Evolutionary conservation across 2,113 vertebrate genomes (phyloP).

Genomic region (Chunga burmeisteri): DNA sequence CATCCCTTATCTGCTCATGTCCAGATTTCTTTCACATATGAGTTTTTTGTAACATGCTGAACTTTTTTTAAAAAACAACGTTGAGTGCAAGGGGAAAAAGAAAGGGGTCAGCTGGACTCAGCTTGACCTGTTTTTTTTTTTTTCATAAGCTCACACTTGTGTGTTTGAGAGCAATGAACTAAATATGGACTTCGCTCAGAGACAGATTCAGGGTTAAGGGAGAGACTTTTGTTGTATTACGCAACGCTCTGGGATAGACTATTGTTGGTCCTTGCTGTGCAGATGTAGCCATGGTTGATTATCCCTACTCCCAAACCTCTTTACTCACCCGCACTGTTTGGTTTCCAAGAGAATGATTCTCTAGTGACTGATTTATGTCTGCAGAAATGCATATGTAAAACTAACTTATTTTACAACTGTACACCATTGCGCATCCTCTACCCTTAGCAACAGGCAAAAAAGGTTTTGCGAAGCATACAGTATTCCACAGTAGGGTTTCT

Average conservation of each 20-base stretch:
- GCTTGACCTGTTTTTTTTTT: neutral
- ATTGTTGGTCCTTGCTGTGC: conserved; percentile 36
- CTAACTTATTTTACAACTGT: conserved; percentile 53
- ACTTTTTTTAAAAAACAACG: neutral
- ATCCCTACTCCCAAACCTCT: conserved; percentile 47
- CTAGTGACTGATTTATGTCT: conserved; percentile 58
- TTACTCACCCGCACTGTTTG: conserved; percentile 32
- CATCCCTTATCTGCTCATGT: neutral
- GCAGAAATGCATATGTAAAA: conserved; percentile 9
- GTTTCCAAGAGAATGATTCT: conserved; percentile 59
- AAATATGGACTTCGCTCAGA: conserved; percentile 8
- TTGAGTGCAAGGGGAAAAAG: neutral
- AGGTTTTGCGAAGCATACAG: neutral
- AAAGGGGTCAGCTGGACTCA: conserved; percentile 28
- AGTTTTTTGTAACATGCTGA: neutral
- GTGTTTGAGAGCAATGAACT: conserved; percentile 28
- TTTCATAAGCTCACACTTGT: neutral
- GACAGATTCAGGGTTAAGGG: conserved; percentile 25
- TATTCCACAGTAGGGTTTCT: neutral
- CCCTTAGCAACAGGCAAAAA: conserved; percentile 21
- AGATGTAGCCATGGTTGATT: conserved; percentile 56
- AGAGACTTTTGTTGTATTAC: conserved; percentile 21
- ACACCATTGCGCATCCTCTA: neutral
- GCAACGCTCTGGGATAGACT: conserved; percentile 36
- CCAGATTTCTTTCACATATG: conserved; percentile 1